phyloP scores from a whole-genome alignment of 2,113 vertebrate genomes.

The Sporophila hypoxantha region DNA sequence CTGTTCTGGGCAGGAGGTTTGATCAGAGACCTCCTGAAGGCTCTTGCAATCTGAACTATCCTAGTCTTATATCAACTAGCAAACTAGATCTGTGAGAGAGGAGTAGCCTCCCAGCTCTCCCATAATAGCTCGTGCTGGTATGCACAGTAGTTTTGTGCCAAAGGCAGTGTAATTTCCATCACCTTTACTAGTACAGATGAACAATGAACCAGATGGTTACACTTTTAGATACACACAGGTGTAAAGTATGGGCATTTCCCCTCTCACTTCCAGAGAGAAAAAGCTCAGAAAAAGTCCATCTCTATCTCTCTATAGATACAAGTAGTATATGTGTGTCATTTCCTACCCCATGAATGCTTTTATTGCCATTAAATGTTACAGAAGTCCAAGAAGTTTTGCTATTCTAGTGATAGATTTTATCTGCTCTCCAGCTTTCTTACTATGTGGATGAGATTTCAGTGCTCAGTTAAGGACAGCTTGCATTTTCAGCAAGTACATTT shows the following conservation, averaged over 20 bases:
- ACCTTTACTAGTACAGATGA: neutral
- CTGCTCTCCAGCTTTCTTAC: neutral
- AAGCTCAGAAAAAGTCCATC: fast-evolving
- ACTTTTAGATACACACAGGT: neutral
- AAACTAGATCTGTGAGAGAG: neutral
- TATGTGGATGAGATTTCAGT: neutral
- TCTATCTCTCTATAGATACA: fast-evolving
- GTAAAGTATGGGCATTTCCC: neutral
- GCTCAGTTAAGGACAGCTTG: neutral
- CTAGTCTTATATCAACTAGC: neutral
- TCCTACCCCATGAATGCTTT: neutral
- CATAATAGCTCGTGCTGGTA: fast-evolving
- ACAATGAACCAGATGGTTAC: neutral
- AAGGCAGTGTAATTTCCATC: neutral
- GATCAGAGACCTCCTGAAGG: neutral
- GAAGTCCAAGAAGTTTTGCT: neutral
- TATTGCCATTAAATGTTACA: neutral
- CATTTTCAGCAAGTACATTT: neutral
- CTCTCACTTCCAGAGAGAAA: neutral
- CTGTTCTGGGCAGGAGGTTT: neutral
- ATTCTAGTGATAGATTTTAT: neutral
- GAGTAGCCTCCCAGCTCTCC: neutral
- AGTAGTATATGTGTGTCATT: neutral
- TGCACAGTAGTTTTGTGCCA: neutral
- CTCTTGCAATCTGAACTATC: neutral